Conservation (phyloP, 2,888 invertebrate genomes). For the Netelia fuscicornis region DNA sequence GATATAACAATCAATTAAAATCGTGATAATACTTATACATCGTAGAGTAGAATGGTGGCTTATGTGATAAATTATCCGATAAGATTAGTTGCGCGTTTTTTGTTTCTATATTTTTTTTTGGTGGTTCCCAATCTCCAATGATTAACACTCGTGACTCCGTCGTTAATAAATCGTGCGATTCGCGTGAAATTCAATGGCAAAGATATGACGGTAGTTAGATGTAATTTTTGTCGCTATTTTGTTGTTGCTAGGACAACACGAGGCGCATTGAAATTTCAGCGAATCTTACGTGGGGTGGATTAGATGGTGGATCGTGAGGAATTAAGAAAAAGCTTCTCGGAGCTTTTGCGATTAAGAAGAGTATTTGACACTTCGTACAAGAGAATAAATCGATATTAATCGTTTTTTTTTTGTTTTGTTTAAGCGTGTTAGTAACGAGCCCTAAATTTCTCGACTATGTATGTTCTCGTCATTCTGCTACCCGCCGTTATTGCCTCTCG, state of each 20-base stretch:
- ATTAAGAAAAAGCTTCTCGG: slow-evolving; percentile 48
- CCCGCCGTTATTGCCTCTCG: slow-evolving; percentile 55
- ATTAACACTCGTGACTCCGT: slow-evolving; percentile 79
- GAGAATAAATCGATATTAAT: slow-evolving; percentile 69
- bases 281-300: slow-evolving; percentile 30
- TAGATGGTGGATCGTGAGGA: slow-evolving; percentile 1
- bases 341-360: slow-evolving; percentile 68
- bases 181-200: slow-evolving; percentile 38
- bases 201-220: neutral
- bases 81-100: slow-evolving; percentile 25
- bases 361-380: slow-evolving; percentile 68
- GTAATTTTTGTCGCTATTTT: neutral
- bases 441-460: slow-evolving; percentile 81
- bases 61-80: slow-evolving; percentile 1
- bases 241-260: slow-evolving; percentile 2
- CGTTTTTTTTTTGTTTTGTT: slow-evolving; percentile 33
- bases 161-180: slow-evolving; percentile 79
- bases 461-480: slow-evolving; percentile 68
- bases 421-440: slow-evolving; percentile 79
- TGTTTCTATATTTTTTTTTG: slow-evolving; percentile 2
- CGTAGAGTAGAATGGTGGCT: slow-evolving; percentile 22
- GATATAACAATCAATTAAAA: slow-evolving; percentile 31
- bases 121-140: slow-evolving; percentile 78
- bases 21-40: slow-evolving; percentile 71
- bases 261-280: slow-evolving; percentile 52